These are phyloP conservation scores for Clarias fuscus DNA, from an alignment of 2,797 vertebrate species.

Conservation along the genomic window DNA sequence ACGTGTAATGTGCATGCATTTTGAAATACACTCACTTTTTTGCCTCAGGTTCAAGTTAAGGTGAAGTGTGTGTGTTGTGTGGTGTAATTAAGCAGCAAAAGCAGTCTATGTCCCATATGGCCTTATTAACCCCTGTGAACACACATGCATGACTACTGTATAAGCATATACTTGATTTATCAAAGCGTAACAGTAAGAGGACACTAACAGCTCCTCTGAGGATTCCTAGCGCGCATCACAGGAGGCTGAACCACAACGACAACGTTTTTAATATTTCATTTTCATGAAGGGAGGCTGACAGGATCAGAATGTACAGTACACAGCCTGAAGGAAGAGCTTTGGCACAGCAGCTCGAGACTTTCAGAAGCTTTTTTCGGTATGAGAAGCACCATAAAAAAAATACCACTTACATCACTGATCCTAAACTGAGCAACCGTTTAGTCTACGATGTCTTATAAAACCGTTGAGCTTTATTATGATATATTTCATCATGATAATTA, in stretches of 20 bases:
- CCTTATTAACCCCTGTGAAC: conserved; percentile 20
- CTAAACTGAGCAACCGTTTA: conserved; percentile 18
- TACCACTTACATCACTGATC: not conserved
- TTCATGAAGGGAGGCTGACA: conserved; percentile 21
- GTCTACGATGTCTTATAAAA: not conserved
- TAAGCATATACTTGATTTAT: not conserved
- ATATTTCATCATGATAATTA: too few relatives aligned
- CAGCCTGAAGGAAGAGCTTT: conserved; percentile 1
- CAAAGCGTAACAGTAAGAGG: conserved; percentile 10
- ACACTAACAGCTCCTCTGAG: conserved; percentile 29
- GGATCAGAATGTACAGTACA: conserved; percentile 18
- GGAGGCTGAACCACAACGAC: not conserved
- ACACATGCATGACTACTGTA: not conserved
- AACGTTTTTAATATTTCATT: not conserved
- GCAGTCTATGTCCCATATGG: not conserved
- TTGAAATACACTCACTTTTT: not conserved
- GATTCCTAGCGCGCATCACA: conserved; percentile 19
- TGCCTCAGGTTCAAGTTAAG: conserved; percentile 39
- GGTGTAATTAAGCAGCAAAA: conserved; percentile 61
- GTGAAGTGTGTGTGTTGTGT: not conserved
- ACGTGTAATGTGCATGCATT: not conserved
- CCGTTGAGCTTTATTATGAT: not conserved
- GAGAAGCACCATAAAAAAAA: not conserved
- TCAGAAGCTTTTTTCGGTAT: not conserved
- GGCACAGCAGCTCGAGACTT: not conserved